Conservation (phyloP, 2,113 vertebrate species). For the Salvelinus fontinalis region DNA sequence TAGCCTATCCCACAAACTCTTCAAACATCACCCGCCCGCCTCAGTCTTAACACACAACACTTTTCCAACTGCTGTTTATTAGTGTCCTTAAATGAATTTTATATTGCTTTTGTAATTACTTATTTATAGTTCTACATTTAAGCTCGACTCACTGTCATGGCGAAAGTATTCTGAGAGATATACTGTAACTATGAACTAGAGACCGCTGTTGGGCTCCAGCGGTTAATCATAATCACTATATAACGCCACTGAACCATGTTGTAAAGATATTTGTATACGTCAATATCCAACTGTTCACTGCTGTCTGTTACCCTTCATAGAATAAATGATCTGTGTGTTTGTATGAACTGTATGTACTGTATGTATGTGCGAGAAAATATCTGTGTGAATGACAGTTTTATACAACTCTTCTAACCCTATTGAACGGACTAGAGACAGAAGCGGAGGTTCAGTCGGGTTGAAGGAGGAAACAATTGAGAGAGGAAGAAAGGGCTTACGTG, state of each 20-base stretch:
- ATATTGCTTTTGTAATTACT: conserved; percentile 46
- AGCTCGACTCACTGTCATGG: conserved; percentile 40
- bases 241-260: conserved; percentile 31
- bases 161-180: conserved; percentile 11
- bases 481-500: conserved; percentile 43
- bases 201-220: conserved; percentile 10
- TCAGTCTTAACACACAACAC: conserved; percentile 19
- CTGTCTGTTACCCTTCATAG: conserved; percentile 23
- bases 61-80: conserved; percentile 40
- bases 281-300: conserved; percentile 32
- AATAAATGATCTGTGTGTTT: background rate
- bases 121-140: conserved; percentile 70
- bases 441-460: conserved; percentile 19
- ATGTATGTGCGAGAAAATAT: background rate
- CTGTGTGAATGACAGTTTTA: background rate
- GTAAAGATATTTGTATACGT: conserved; percentile 30
- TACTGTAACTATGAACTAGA: background rate
- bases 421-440: conserved; percentile 10
- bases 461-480: background rate
- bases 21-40: conserved; percentile 27
- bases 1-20: conserved; percentile 14
- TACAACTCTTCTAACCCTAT: background rate
- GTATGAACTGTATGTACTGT: conserved; percentile 1
- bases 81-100: conserved; percentile 64
- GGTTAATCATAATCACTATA: conserved; percentile 22